Evolutionary conservation across 2,888 invertebrate genomes (phyloP).

Genomic region (Adelognathus sp.): DNA sequence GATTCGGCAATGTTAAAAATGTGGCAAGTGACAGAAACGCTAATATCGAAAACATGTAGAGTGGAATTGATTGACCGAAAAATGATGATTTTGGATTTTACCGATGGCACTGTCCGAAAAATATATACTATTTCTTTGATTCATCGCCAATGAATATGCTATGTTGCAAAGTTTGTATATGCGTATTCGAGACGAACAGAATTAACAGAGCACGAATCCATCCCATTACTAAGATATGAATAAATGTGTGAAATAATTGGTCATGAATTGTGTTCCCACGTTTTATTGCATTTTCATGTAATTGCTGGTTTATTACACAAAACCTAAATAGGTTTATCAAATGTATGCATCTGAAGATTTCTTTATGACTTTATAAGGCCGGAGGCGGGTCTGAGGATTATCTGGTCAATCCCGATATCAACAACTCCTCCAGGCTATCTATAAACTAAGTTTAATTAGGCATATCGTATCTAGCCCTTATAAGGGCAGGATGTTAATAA

Average conservation of each 20-base stretch:
- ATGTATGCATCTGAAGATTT: no score
- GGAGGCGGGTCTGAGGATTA: background rate
- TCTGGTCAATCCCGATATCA: background rate
- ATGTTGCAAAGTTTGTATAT: background rate
- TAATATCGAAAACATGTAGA: background rate
- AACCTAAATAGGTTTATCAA: no score
- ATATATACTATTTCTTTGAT: conserved; percentile 13
- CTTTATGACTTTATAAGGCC: no score
- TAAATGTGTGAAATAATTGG: no score
- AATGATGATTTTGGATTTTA: conserved; percentile 11
- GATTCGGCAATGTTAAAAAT: conserved; percentile 15
- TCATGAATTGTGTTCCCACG: background rate
- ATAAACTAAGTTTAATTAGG: no score
- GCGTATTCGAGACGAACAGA: background rate
- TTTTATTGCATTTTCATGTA: no score
- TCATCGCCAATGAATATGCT: background rate
- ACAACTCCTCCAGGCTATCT: background rate
- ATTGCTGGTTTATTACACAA: no score
- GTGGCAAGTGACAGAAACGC: conserved; percentile 1
- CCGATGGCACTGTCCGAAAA: background rate
- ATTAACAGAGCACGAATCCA: no score
- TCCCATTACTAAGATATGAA: no score
- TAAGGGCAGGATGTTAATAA: background rate
- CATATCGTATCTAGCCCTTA: background rate
- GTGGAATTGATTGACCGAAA: conserved; percentile 6